These are phyloP conservation scores for Lingula anatina DNA, from an alignment of 2,888 invertebrate species.

Conservation along the genomic window DNA sequence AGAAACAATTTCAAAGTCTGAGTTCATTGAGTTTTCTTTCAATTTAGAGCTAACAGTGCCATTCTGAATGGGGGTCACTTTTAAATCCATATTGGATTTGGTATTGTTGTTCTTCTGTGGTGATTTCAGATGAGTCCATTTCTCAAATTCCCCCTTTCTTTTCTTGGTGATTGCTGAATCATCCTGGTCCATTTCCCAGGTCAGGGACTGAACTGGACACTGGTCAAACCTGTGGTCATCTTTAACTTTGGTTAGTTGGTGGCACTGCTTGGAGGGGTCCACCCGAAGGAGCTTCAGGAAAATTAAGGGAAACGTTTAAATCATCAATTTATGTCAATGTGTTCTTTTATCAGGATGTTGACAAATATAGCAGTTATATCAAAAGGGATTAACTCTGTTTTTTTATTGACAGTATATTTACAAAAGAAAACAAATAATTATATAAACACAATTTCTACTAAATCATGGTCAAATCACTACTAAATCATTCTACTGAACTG, in stretches of 20 bases:
- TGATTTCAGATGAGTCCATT: slow-evolving; percentile 8
- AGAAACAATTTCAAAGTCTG: slow-evolving; percentile 3
- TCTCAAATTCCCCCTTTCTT: slow-evolving; percentile 20
- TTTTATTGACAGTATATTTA: background rate
- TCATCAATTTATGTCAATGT: too few species aligned
- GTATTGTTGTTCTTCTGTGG: background rate
- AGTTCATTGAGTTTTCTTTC: background rate
- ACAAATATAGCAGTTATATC: background rate
- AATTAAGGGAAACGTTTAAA: slow-evolving; percentile 10
- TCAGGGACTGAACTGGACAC: slow-evolving; percentile 10
- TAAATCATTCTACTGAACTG: too few species aligned
- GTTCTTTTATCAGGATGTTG: too few species aligned
- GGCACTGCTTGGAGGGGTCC: slow-evolving; percentile 40
- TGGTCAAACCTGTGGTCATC: slow-evolving; percentile 9
- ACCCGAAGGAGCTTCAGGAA: slow-evolving; percentile 18
- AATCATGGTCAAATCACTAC: background rate
- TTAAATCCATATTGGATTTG: background rate
- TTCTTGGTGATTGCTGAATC: slow-evolving; percentile 17
- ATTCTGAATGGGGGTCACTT: background rate
- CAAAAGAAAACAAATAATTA: background rate
- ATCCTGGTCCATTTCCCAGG: slow-evolving; percentile 23
- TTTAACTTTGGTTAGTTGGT: slow-evolving; percentile 29
- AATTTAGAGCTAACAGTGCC: background rate
- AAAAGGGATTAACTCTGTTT: background rate
- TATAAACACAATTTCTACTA: background rate